Base-by-base conservation (phyloP, 2,113 vertebrate genomes). In the Eclectus roratus region DNA sequence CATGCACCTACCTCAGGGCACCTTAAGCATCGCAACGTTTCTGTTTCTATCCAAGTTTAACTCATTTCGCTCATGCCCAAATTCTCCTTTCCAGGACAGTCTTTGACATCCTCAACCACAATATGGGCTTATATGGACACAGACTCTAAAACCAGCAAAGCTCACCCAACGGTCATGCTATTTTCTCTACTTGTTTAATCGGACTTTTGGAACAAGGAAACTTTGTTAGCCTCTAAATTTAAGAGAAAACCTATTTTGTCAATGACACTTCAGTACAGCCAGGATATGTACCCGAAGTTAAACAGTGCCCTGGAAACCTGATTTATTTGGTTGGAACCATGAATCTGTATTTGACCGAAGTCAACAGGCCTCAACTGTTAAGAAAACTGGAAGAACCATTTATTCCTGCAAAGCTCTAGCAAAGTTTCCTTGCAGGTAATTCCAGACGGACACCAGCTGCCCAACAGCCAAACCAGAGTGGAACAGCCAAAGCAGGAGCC, bases 371-470 rank as follows among this genome's bases (percentile, higher is more conserved):
- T 88, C 60, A 76, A 84, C 39, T 91, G 65, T 65, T 86, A 65
- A 80, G 43, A 70, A 70, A 72, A 21, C 17, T 84, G 56, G 71
- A 53, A 74, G 65, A 79, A 70, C 44, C 20, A 37, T 14, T 77
- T 90, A 44, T 86, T 93, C 31, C 76, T 55, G 35, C 2, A 4
- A 88, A 60, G 10, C 56, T 68, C 43, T 10, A 17, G 68, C 5
- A 6, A 53, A 68, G 80, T 60, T 85, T 77, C 71, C 76, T 68
- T 52, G 31, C 82, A 93, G 90, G 69, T 86, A 90, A 90, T 61
- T 90, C 56, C 79, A 88, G 61, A 11, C 41, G 61, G 80, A 82
- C 60, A 93, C 31, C 3, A 80, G 37, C 81, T 83, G 76, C 80
- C 70, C 13, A 64, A 63, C 12, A 90, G 88, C 47, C 82, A 82